phyloP scores from a whole-genome alignment of 2,888 invertebrate species.

The Netelia virgata region DNA sequence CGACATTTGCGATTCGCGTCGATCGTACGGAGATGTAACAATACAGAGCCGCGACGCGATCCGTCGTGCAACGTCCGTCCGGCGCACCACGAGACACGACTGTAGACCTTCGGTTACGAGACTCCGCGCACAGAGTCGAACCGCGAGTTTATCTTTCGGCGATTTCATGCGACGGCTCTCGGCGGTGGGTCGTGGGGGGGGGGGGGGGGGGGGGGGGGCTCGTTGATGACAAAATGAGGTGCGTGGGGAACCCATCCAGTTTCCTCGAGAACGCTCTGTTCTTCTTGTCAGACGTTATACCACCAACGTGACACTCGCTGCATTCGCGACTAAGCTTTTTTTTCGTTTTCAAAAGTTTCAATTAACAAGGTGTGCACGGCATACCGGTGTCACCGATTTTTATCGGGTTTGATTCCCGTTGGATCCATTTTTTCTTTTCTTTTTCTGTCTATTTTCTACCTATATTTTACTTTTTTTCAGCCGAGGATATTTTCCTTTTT shows the following conservation, averaged over 20 bases:
- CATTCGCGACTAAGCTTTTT: not conserved
- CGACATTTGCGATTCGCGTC: not conserved
- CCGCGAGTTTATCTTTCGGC: conserved; percentile 56
- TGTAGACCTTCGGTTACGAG: conserved; percentile 15
- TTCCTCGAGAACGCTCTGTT: not conserved
- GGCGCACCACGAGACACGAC: conserved; percentile 22
- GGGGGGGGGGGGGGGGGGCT: not conserved
- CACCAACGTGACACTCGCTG: too few relatives aligned
- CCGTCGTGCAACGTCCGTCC: conserved; percentile 18
- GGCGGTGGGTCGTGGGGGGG: not conserved
- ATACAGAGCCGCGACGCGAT: not conserved
- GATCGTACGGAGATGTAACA: not conserved
- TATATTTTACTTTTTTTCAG: too few relatives aligned
- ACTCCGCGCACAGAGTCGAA: conserved; percentile 20
- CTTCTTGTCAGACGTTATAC: not conserved
- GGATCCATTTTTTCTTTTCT: too few relatives aligned
- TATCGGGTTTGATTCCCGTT: too few relatives aligned
- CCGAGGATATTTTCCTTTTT: too few relatives aligned
- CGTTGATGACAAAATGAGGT: conserved; percentile 3
- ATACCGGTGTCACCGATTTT: too few relatives aligned
- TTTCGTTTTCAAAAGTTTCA: too few relatives aligned
- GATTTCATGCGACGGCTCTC: conserved; percentile 22
- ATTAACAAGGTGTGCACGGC: too few relatives aligned
- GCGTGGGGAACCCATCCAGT: not conserved
- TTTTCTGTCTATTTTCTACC: too few relatives aligned